Conservation (phyloP, 2,797 vertebrate genomes). For the Sternotherus odoratus region DNA sequence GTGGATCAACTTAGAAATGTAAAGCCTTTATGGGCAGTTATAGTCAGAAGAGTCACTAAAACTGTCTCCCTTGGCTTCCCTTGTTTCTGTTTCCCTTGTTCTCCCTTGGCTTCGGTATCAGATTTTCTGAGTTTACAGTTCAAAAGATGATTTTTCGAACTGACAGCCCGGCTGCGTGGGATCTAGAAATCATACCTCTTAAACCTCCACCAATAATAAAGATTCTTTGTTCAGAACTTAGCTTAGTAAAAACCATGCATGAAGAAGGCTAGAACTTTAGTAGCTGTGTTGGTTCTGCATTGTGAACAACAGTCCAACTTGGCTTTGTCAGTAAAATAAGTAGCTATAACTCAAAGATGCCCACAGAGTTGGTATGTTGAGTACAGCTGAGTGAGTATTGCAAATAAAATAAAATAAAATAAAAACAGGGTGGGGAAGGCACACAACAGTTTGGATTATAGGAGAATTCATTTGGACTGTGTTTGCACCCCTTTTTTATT, state of each 20-base stretch:
- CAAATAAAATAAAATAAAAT: background rate
- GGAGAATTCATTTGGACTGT: background rate
- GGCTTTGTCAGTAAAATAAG: background rate
- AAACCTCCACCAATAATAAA: constrained; percentile 7
- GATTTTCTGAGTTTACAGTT: constrained; percentile 23
- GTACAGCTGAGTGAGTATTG: background rate
- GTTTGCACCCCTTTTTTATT: background rate
- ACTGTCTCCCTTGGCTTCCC: background rate
- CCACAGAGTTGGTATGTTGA: background rate
- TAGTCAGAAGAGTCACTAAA: background rate
- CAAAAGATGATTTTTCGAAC: background rate
- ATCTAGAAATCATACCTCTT: background rate
- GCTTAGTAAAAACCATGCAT: background rate
- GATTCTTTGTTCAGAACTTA: background rate
- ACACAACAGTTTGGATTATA: background rate
- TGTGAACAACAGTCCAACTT: background rate
- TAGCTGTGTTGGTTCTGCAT: background rate
- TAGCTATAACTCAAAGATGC: background rate
- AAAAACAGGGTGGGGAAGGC: background rate
- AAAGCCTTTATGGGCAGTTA: background rate
- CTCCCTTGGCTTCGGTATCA: background rate
- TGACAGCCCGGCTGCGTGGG: background rate
- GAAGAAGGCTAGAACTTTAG: background rate
- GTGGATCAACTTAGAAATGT: background rate
- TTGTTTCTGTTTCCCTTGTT: too few species aligned